Conservation (phyloP, 2,797 vertebrate genomes). For the Pseudomugil tenellus region DNA sequence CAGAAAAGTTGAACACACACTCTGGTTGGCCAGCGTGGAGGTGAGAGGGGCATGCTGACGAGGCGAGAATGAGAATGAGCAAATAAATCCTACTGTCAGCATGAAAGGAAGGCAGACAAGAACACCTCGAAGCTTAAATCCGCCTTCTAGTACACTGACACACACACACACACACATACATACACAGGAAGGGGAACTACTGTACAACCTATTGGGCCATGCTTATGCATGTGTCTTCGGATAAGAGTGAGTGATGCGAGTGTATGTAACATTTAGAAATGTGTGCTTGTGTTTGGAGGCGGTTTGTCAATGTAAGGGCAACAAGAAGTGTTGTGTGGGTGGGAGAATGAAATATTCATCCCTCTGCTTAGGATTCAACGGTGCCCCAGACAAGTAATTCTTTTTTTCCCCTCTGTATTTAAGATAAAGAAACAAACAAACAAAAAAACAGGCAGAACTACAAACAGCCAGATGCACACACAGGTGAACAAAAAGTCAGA, state of each 20-base stretch:
- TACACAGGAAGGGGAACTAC: constrained; percentile 48
- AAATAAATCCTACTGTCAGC: constrained; percentile 79
- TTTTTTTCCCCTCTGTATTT: background rate
- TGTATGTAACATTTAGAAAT: background rate
- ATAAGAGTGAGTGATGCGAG: constrained; percentile 12
- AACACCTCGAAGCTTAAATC: constrained; percentile 52
- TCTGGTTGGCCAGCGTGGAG: constrained; percentile 52
- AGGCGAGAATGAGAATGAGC: constrained; percentile 74
- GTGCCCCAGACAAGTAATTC: constrained; percentile 18
- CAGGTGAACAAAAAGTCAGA: constrained; percentile 46
- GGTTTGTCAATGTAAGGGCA: constrained; percentile 23
- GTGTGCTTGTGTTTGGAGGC: constrained; percentile 12
- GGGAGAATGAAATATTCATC: constrained; percentile 65
- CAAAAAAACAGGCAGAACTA: constrained; percentile 26
- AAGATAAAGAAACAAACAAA: constrained; percentile 42
- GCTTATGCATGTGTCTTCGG: constrained; percentile 28
- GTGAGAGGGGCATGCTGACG: constrained; percentile 77
- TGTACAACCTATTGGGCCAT: constrained; percentile 69
- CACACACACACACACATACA: constrained; percentile 34
- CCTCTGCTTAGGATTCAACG: constrained; percentile 51
- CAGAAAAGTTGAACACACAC: constrained; percentile 47
- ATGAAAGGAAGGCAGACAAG: constrained; percentile 68
- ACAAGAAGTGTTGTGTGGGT: constrained; percentile 44
- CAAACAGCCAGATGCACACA: constrained; percentile 41
- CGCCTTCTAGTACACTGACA: constrained; percentile 10